Conservation (phyloP, 2,888 invertebrate species). For the Embidobia sp. region DNA sequence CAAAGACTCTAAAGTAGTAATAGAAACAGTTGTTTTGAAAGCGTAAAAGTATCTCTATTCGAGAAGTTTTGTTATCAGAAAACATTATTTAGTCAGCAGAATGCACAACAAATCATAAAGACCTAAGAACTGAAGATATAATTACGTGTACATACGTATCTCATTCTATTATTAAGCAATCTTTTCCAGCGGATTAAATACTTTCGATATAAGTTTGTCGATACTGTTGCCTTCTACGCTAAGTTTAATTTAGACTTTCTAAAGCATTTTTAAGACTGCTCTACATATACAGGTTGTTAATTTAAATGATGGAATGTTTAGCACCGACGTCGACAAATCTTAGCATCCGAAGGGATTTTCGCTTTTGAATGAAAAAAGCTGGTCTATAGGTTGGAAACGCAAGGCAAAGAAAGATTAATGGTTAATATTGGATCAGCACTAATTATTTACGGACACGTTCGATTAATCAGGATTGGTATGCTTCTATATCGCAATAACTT, state of each 20-base stretch:
- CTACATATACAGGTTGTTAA: too few species aligned
- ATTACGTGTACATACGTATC: too few species aligned
- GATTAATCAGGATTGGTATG: slow-evolving; percentile 21
- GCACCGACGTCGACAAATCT: slow-evolving; percentile 21
- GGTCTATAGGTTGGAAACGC: too few species aligned
- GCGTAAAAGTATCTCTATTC: slow-evolving; percentile 1
- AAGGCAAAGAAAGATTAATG: background rate
- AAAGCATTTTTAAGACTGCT: too few species aligned
- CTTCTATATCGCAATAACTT: slow-evolving; percentile 25
- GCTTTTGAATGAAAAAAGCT: slow-evolving; percentile 17
- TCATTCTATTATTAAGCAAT: too few species aligned
- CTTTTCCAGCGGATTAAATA: too few species aligned
- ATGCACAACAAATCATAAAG: background rate
- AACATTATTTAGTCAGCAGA: too few species aligned
- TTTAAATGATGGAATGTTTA: slow-evolving; percentile 18
- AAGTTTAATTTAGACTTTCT: too few species aligned
- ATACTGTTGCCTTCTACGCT: too few species aligned
- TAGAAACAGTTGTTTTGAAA: slow-evolving; percentile 36
- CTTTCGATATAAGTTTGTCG: too few species aligned
- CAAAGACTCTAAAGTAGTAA: slow-evolving; percentile 36
- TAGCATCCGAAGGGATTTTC: slow-evolving; percentile 49
- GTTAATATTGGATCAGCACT: slow-evolving; percentile 1
- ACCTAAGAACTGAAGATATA: too few species aligned
- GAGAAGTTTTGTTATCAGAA: background rate
- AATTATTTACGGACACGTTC: slow-evolving; percentile 34